Evolutionary conservation across 2,888 invertebrate species (phyloP).

Genomic region (Sarcophaga carnaria): DNA sequence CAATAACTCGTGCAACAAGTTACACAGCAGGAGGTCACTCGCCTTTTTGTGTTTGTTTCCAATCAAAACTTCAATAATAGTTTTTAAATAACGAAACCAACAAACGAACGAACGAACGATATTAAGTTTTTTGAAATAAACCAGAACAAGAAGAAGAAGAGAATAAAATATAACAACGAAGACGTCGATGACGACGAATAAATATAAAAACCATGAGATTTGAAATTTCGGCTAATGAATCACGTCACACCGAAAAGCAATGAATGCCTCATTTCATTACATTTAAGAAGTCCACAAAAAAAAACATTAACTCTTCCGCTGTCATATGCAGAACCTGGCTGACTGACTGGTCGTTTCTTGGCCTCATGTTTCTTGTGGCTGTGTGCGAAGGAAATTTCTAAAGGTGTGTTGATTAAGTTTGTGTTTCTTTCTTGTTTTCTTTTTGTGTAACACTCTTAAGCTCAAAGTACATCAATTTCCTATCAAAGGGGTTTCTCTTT

Average conservation of each 20-base stretch:
- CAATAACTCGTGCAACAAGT: conserved; percentile 69
- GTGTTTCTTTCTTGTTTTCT: neutral
- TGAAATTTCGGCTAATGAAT: conserved; percentile 43
- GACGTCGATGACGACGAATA: neutral
- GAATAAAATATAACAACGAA: no score
- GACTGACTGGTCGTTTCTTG: neutral
- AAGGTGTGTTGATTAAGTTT: neutral
- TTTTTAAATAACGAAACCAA: conserved; percentile 29
- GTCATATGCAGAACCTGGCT: neutral
- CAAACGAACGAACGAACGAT: conserved; percentile 31
- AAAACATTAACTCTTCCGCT: neutral
- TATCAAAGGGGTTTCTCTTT: neutral
- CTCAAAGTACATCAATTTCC: neutral
- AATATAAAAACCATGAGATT: conserved; percentile 36
- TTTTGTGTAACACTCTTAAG: neutral
- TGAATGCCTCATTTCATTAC: neutral
- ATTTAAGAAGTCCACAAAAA: neutral
- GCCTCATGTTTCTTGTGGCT: neutral
- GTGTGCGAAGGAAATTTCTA: neutral
- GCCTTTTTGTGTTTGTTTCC: conserved; percentile 29
- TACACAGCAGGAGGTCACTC: conserved; percentile 70
- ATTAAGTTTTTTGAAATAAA: conserved; percentile 13
- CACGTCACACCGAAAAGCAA: conserved; percentile 18
- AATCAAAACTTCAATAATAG: conserved; percentile 9
- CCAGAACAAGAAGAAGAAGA: conserved; percentile 13